Base-by-base conservation (phyloP, 2,797 vertebrate species). In the Chrysocyon brachyurus region DNA sequence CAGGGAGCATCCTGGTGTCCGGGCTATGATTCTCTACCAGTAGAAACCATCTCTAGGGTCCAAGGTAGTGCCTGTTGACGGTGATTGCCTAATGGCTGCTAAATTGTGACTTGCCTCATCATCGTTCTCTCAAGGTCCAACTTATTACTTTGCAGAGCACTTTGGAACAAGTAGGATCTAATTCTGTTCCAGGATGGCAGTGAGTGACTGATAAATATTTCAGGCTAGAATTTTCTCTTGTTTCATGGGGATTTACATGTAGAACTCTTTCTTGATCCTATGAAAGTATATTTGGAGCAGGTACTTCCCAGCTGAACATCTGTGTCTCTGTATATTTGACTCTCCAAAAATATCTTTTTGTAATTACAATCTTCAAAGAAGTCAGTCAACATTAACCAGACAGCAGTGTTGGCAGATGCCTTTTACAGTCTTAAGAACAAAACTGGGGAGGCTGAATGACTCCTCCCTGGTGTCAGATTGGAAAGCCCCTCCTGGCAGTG, bases 241-340 rank as follows among this genome's bases (percentile, higher is more conserved):
- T 87, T 90, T 96, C 73, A 9, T 72, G n/a, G 81, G 64, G n/a
- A 93, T 97, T 97, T 96, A 87, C 52, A 64, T 81, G 68, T 83
- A 26, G 57, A 73, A 52, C 46, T 90, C 22, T 64, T 75, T 31
- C 21, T 31, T 6, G 24, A 28, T 86, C 31, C 15, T 26, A 52
- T 11, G 68, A 66, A 46, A 86, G 11, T 87, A 28, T 68, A n/a
- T 70, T 82, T 52, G 19, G 68, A 95, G 85, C 61, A 90, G 77
- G 68, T 56, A 82, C 72, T 92, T 95, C 72, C 85, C 68, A 79
- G 54, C 82, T 49, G 87, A 92, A 85, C 36, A 31, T 22, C 57
- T 11, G 28, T 8, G 15, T 96, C 33, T 81, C 12, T 86, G 66
- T 64, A 40, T 85, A 87, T 36, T 52, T 66, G 40, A 87, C n/a